These are phyloP conservation scores for Hassar affinis DNA, from an alignment of 2,113 vertebrate genomes.

Conservation along the genomic window DNA sequence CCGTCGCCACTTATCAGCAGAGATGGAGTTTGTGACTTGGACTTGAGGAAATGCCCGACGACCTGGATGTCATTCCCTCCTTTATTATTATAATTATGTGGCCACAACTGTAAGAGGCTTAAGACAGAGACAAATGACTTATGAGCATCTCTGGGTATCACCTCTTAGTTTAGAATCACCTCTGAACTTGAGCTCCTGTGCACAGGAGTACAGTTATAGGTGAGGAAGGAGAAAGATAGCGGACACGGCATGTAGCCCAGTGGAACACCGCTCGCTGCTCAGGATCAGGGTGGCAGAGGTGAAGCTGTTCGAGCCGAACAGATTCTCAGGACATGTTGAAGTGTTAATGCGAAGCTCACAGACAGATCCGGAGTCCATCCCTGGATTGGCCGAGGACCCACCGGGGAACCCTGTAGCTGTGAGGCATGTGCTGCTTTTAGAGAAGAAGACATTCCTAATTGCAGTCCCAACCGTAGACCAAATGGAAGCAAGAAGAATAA, in stretches of 20 bases:
- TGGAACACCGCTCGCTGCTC: background rate
- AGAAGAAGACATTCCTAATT: background rate
- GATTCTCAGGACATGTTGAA: background rate
- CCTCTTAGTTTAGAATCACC: background rate
- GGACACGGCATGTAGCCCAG: background rate
- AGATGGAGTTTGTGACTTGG: too few species aligned
- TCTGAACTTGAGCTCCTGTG: background rate
- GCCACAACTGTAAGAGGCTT: too few species aligned
- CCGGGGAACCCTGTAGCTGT: background rate
- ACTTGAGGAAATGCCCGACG: too few species aligned
- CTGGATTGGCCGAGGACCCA: background rate
- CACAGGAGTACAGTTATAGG: background rate
- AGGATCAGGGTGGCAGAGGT: background rate
- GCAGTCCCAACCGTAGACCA: background rate
- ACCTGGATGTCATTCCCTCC: too few species aligned
- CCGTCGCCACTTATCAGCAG: too few species aligned
- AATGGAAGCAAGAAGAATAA: background rate
- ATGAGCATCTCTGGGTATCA: background rate
- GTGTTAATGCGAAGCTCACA: too few species aligned
- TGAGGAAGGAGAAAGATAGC: background rate
- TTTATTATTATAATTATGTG: too few species aligned
- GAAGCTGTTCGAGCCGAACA: background rate
- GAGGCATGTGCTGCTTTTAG: background rate
- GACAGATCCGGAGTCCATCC: background rate
- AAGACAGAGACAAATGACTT: too few species aligned